Conservation (phyloP, 1,140 invertebrate species). For the Rhizoglyphus robini region DNA sequence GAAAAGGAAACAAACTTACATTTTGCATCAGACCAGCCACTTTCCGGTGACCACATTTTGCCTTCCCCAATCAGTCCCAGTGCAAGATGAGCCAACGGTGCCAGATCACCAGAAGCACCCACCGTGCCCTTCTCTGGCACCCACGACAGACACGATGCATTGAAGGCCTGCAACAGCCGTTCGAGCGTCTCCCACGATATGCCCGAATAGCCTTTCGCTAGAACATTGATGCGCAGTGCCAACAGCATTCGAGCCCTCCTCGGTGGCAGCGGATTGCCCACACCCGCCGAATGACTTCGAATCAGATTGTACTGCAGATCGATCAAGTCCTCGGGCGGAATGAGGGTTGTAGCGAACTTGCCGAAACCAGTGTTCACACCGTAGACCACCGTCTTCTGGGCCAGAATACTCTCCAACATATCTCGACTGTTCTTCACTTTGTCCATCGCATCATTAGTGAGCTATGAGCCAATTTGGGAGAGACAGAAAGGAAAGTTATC, state of each 20-base stretch:
- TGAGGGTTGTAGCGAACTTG: constrained; percentile 50
- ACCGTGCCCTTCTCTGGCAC: constrained; percentile 59
- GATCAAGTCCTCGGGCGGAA: constrained; percentile 44
- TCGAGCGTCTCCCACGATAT: constrained; percentile 48
- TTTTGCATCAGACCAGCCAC: constrained; percentile 54
- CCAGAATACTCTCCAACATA: constrained; percentile 47
- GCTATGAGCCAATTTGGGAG: constrained; percentile 27
- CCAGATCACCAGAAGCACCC: constrained; percentile 56
- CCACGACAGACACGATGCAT: constrained; percentile 55
- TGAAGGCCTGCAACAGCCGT: constrained; percentile 52
- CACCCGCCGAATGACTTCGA: constrained; percentile 53
- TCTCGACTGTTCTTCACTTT: constrained; percentile 41
- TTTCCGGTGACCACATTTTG: constrained; percentile 56
- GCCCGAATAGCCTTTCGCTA: constrained; percentile 57
- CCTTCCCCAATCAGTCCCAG: constrained; percentile 57
- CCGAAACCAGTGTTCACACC: constrained; percentile 65
- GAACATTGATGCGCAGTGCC: constrained; percentile 53
- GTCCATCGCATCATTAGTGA: constrained; percentile 42
- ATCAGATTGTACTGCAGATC: constrained; percentile 55
- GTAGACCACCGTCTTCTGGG: constrained; percentile 51
- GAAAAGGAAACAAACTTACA: too few relatives aligned
- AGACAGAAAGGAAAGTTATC: not conserved
- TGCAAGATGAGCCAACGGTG: constrained; percentile 53
- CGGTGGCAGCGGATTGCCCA: constrained; percentile 48
- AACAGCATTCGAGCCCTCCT: constrained; percentile 51